Conservation (phyloP, 1,140 invertebrate genomes). For the Agrilus planipennis region DNA sequence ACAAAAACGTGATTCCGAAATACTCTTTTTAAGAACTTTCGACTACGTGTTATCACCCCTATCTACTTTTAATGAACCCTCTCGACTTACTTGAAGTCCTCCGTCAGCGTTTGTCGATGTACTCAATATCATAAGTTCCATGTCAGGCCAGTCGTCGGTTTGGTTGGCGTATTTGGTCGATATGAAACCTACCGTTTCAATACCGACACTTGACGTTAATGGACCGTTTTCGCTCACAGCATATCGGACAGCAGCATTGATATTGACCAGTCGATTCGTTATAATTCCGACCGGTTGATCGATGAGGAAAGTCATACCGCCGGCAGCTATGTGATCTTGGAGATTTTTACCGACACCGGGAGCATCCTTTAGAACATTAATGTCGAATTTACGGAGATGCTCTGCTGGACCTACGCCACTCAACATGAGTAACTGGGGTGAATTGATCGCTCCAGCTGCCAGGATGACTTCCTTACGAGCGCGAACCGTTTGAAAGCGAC, state of each 20-base stretch:
- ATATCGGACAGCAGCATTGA: constrained; percentile 64
- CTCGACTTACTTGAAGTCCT: no score
- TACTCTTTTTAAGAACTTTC: no score
- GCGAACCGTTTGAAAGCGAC: constrained; percentile 48
- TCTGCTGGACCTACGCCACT: constrained; percentile 66
- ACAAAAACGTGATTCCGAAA: no score
- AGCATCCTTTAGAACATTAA: constrained; percentile 55
- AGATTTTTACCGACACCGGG: constrained; percentile 70
- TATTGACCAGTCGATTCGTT: constrained; percentile 60
- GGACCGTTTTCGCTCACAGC: constrained; percentile 69
- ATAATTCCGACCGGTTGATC: constrained; percentile 67
- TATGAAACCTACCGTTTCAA: constrained; percentile 76
- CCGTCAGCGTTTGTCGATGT: constrained; percentile 66
- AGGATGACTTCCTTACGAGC: constrained; percentile 69
- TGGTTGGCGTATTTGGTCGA: constrained; percentile 76
- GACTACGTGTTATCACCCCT: no score
- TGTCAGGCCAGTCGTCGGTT: constrained; percentile 78
- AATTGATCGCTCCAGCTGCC: constrained; percentile 62
- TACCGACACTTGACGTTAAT: constrained; percentile 65
- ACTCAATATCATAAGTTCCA: constrained; percentile 80
- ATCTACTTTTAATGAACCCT: no score
- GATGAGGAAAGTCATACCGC: constrained; percentile 66
- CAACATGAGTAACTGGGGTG: constrained; percentile 73
- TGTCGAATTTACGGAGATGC: constrained; percentile 55
- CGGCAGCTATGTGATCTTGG: constrained; percentile 74